A percentile compares a stretch with the other conserved stretches of the same genome.
phyloP scores from a whole-genome alignment of 2,888 invertebrate species.

The Phragmatobia fuliginosa region DNA sequence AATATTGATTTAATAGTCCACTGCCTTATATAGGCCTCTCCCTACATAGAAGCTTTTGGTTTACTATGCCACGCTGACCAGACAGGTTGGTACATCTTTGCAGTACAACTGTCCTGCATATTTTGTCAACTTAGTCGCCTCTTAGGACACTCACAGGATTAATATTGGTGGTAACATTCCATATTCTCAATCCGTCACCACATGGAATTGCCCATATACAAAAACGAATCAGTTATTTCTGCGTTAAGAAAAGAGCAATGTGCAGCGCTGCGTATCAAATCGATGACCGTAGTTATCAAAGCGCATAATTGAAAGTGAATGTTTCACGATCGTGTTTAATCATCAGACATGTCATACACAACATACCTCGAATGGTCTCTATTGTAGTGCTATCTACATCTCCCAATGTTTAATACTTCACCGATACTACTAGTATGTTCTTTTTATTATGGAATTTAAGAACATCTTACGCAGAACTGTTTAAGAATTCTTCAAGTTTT shows the following conservation, averaged over 20 bases:
- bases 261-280: slow-evolving; percentile 1
- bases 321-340: background rate
- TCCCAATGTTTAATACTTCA: background rate
- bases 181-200: too few relatives aligned
- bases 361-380: background rate
- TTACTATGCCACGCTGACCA: too few relatives aligned
- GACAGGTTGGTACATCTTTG: too few relatives aligned
- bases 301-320: slow-evolving; percentile 4
- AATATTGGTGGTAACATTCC: too few relatives aligned
- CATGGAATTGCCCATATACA: background rate
- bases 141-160: too few relatives aligned
- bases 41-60: too few relatives aligned
- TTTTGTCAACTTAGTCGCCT: too few relatives aligned
- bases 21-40: too few relatives aligned
- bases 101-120: too few relatives aligned
- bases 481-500: too few relatives aligned
- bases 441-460: background rate
- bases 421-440: too few relatives aligned
- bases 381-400: background rate
- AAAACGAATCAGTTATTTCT: background rate
- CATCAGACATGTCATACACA: background rate
- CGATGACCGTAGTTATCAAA: slow-evolving; percentile 2
- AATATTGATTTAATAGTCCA: too few relatives aligned
- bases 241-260: background rate
- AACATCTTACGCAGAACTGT: background rate